Base-by-base conservation (phyloP, 2,113 vertebrate genomes). In the Lota lota region DNA sequence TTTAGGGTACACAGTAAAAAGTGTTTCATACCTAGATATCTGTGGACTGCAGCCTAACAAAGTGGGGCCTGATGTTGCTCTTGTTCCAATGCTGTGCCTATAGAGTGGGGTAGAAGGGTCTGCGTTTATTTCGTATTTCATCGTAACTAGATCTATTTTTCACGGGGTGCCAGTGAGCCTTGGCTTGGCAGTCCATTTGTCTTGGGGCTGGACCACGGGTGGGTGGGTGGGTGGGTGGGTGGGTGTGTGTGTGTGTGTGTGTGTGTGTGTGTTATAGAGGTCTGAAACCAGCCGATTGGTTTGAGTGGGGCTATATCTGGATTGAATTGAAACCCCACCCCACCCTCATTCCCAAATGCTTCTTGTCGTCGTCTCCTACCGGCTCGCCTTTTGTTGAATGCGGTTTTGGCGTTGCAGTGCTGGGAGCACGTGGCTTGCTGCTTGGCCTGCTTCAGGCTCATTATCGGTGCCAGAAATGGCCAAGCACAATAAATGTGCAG, bases 151-250 rank as follows among this genome's bases (percentile, higher is more conserved):
- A 84, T 89, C 80, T 84, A 72, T 84, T 87, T 85, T 87, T 66
- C 70, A 75, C 50, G 11, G 50, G 77, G 77, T 85, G 82, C 86
- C 66, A 82, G 68, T 15, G 21, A 83, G 63, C 69, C 67, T 77
- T 73, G 63, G 66, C 64, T 28, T 28, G 50, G 50, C 50, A 61
- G 18, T 62, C 77, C 80, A 90, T 91, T 88, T 86, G 76, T 90
- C 88, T 90, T 87, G 15, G 60, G 28, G 68, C 14, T 65, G 74
- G 74, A 89, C 85, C 86, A 36, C 77, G 78, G 79, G 69, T 4
- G 66, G 67, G 79, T 70, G 75, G 83, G 83, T 85, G 77, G 86
- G 90, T 89, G 88, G 90, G 85, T 89, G 80, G 79, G 69, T 82
- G 76, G 80, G 86, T 88, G 76, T 78, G 79, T 80, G 56, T 66